Evolutionary conservation across 2,888 invertebrate genomes (phyloP).

Genomic region (Cataglyphis altisquamis): DNA sequence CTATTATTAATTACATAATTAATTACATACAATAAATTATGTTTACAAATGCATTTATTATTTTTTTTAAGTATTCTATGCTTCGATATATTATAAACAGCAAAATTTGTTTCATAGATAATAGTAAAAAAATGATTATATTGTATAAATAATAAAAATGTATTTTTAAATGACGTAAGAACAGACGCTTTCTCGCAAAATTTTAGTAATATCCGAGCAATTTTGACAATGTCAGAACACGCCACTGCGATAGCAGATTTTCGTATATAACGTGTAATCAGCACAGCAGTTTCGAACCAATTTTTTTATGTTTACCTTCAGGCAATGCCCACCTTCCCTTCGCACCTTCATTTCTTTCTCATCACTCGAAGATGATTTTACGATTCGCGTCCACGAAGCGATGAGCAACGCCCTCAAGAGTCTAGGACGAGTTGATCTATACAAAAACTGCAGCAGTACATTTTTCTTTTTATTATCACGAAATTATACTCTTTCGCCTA

Average conservation of each 20-base stretch:
- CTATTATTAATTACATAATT: neutral
- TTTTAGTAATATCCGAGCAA: neutral
- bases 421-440: constrained; percentile 13
- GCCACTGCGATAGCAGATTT: constrained; percentile 57
- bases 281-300: constrained; percentile 76
- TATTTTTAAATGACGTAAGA: neutral
- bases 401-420: constrained; percentile 25
- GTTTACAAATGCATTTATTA: neutral
- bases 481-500: neutral
- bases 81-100: neutral
- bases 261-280: constrained; percentile 80
- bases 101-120: neutral
- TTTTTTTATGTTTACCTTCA: constrained; percentile 74
- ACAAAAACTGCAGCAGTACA: neutral
- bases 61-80: neutral
- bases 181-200: neutral
- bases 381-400: constrained; percentile 47
- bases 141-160: neutral
- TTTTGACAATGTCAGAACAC: constrained; percentile 22
- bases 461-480: constrained; percentile 16
- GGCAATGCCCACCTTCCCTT: constrained; percentile 71
- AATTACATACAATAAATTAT: neutral
- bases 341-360: constrained; percentile 73
- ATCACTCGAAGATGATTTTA: constrained; percentile 55
- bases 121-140: neutral